phyloP scores from a whole-genome alignment of 2,888 invertebrate genomes.

The Leptopilina syphax region DNA sequence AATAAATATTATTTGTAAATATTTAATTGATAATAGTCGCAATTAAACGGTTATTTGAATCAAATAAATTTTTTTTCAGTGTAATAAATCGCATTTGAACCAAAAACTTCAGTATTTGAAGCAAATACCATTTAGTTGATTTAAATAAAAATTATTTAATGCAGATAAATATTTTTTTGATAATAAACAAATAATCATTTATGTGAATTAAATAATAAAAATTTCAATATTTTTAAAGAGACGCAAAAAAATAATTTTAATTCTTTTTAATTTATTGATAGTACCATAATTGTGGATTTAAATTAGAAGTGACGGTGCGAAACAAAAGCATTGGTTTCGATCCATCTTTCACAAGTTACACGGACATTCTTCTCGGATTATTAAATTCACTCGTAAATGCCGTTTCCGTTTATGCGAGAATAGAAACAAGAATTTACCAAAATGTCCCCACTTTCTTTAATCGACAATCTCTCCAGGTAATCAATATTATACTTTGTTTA shows the following conservation, averaged over 20 bases:
- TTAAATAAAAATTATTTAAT: too few relatives aligned
- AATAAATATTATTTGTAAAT: too few relatives aligned
- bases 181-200: too few relatives aligned
- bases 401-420: slow-evolving; percentile 84
- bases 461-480: slow-evolving; percentile 56
- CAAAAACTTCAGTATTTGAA: too few relatives aligned
- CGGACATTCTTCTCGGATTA: slow-evolving; percentile 83
- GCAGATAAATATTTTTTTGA: too few relatives aligned
- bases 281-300: slow-evolving; percentile 85
- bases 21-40: too few relatives aligned
- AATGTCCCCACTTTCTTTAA: slow-evolving; percentile 77
- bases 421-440: slow-evolving; percentile 87
- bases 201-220: too few relatives aligned
- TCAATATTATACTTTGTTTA: slow-evolving; percentile 52
- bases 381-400: slow-evolving; percentile 87
- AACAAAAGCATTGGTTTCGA: slow-evolving; percentile 84
- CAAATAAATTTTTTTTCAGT: too few relatives aligned
- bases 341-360: slow-evolving; percentile 87
- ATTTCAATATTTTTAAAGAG: not conserved
- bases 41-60: too few relatives aligned
- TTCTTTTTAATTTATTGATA: slow-evolving; percentile 69
- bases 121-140: too few relatives aligned
- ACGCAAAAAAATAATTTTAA: not conserved
- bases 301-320: slow-evolving; percentile 80
- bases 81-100: too few relatives aligned